Percentiles rank a stretch among this genome's conserved stretches.
Conservation (phyloP, 2,113 vertebrate genomes). For the Neopipo cinnamomea region DNA sequence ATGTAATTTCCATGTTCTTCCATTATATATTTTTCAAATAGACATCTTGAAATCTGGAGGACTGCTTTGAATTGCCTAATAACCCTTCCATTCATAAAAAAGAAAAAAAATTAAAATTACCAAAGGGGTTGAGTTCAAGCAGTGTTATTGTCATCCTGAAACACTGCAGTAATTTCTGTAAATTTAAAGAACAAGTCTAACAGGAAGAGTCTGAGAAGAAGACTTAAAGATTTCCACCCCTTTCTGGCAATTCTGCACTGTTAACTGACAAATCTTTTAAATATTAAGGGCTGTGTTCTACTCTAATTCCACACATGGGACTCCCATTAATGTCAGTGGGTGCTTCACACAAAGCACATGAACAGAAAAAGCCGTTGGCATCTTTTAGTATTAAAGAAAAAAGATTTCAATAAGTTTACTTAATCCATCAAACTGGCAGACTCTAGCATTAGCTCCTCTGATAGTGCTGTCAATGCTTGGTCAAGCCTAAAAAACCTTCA, state of each 20-base stretch:
- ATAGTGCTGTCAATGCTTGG: constrained; percentile 62
- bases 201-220: background rate
- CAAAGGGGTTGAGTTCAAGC: background rate
- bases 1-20: background rate
- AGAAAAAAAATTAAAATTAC: background rate
- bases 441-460: constrained; percentile 45
- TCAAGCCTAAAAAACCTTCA: constrained; percentile 65
- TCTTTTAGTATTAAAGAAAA: constrained; percentile 43
- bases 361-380: constrained; percentile 40
- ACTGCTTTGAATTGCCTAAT: background rate
- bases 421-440: constrained; percentile 61
- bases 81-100: background rate
- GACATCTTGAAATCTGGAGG: background rate
- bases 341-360: constrained; percentile 14
- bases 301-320: constrained; percentile 24
- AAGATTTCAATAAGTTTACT: constrained; percentile 63
- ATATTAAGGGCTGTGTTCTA: constrained; percentile 42
- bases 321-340: constrained; percentile 53
- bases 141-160: background rate
- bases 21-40: background rate
- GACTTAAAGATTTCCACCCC: background rate
- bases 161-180: background rate
- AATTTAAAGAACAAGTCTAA: background rate
- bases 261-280: constrained; percentile 39
- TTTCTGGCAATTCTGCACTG: background rate